These are phyloP conservation scores for Platycnemis pennipes DNA, from an alignment of 2,888 invertebrate species.

Conservation along the genomic window DNA sequence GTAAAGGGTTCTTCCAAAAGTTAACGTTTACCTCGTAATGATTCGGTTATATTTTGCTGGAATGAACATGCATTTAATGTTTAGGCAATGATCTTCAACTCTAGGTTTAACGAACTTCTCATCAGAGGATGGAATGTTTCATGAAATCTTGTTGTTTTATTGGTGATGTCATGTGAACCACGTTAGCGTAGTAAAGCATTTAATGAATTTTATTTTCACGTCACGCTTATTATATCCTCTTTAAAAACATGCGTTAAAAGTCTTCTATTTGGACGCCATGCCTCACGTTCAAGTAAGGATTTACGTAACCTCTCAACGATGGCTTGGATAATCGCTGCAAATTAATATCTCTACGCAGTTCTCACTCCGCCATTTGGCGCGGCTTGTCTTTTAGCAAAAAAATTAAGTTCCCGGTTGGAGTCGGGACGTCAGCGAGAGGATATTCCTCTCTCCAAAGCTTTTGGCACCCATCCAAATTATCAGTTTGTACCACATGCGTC, in stretches of 20 bases:
- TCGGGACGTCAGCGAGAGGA: conserved; percentile 4
- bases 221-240: background rate
- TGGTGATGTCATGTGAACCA: too few species aligned
- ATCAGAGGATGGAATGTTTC: too few species aligned
- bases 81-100: too few species aligned
- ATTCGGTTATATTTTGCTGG: too few species aligned
- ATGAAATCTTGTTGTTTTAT: too few species aligned
- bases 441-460: conserved; percentile 4
- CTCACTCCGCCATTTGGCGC: conserved; percentile 24
- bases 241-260: background rate
- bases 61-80: too few species aligned
- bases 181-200: too few species aligned
- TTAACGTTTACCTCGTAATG: too few species aligned
- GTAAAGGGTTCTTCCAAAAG: too few species aligned
- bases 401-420: background rate
- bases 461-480: background rate
- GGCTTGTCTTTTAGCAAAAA: background rate
- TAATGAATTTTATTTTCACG: background rate
- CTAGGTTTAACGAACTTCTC: too few species aligned
- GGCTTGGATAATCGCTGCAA: background rate
- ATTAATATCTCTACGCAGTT: conserved; percentile 21
- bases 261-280: background rate
- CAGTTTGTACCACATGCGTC: background rate
- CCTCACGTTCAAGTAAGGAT: background rate
- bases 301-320: background rate